Percentiles rank a stretch among this genome's conserved stretches.
Evolutionary conservation across 2,888 invertebrate species (phyloP).

Genomic region (Odontocerum albicorne): DNA sequence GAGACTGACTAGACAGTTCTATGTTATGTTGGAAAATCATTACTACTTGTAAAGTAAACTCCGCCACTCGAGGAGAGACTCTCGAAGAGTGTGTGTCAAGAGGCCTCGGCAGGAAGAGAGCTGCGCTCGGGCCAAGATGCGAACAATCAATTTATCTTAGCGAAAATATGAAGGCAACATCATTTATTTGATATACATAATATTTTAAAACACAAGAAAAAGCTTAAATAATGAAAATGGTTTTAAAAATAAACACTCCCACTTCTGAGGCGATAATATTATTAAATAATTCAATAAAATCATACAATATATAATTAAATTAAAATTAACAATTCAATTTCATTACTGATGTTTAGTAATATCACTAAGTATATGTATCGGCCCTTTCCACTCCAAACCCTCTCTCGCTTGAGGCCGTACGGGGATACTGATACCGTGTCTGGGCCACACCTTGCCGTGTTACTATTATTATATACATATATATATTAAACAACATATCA

Average conservation of each 20-base stretch:
- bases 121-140: not conserved
- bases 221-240: conserved; percentile 12
- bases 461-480: conserved; percentile 10
- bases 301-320: conserved; percentile 21
- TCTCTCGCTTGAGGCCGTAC: conserved; percentile 1
- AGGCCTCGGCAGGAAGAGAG: no score
- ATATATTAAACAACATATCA: conserved; percentile 22
- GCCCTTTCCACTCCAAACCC: not conserved
- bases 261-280: not conserved
- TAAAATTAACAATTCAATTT: conserved; percentile 21
- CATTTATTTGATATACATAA: no score
- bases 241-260: not conserved
- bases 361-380: conserved; percentile 15
- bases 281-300: not conserved
- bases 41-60: conserved; percentile 6
- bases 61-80: conserved; percentile 13
- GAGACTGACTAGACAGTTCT: conserved; percentile 36
- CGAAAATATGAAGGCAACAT: no score
- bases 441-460: no score
- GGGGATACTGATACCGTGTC: no score
- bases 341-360: conserved; percentile 17
- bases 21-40: conserved; percentile 28
- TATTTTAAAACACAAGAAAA: conserved; percentile 22
- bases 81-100: no score
- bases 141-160: no score